phyloP scores from a whole-genome alignment of 2,797 vertebrate species.

The Sciurus carolinensis region DNA sequence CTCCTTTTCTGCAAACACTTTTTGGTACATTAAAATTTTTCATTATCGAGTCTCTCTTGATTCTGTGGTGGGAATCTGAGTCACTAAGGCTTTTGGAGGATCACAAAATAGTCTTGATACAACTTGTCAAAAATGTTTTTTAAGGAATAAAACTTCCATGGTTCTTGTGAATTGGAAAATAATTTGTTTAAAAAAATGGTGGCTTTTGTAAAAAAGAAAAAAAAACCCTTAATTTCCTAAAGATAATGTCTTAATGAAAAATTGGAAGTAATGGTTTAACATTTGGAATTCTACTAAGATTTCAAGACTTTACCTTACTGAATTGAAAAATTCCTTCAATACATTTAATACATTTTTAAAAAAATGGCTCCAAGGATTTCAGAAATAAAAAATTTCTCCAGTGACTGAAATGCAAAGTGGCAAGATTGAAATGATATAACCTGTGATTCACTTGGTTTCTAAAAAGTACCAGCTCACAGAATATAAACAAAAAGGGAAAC shows the following conservation, averaged over 20 bases:
- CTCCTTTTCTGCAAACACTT: not conserved
- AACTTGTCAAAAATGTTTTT: constrained; percentile 5
- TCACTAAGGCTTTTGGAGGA: not conserved
- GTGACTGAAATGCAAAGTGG: not conserved
- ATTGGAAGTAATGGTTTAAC: not conserved
- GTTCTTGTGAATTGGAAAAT: constrained; percentile 53
- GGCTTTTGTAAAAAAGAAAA: not conserved
- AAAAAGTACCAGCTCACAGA: constrained; percentile 4
- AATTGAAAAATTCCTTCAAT: not conserved
- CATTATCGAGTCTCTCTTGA: not conserved
- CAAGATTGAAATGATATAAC: constrained; percentile 40
- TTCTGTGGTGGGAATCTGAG: not conserved
- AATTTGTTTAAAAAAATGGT: constrained; percentile 42
- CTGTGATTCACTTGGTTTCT: constrained; percentile 36
- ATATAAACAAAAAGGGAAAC: constrained; percentile 14
- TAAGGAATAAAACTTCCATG: constrained; percentile 2
- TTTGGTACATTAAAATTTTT: not conserved
- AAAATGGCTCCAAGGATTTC: constrained; percentile 18
- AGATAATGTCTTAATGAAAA: constrained; percentile 7
- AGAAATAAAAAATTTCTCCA: not conserved
- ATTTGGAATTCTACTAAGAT: constrained; percentile 23
- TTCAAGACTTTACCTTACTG: not conserved
- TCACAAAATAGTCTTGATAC: not conserved
- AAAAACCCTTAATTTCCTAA: not conserved
- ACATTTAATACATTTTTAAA: not conserved